Percentiles rank a stretch among this genome's conserved stretches.
phyloP scores from a whole-genome alignment of 2,888 invertebrate genomes.

The Hesperia comma region DNA sequence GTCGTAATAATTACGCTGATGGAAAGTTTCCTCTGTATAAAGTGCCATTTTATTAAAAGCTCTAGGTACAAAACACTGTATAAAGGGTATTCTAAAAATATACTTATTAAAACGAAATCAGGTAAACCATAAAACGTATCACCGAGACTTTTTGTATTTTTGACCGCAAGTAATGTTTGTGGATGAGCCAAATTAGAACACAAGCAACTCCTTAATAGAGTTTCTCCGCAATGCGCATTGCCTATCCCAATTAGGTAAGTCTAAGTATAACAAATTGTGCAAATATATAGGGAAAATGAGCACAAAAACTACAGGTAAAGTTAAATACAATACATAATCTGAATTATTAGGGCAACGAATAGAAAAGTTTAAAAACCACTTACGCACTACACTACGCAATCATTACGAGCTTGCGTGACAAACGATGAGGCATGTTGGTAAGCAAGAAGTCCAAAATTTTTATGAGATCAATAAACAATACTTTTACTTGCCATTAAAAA shows the following conservation, averaged over 20 bases:
- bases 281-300: background rate
- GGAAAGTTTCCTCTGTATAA: too few species aligned
- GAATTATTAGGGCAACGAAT: background rate
- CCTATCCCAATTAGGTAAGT: background rate
- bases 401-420: slow-evolving; percentile 4
- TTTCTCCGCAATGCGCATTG: background rate
- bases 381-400: background rate
- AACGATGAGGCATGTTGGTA: background rate
- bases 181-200: slow-evolving; percentile 1
- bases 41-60: too few species aligned
- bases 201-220: background rate
- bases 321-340: background rate
- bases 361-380: background rate
- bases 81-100: too few species aligned
- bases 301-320: background rate
- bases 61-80: too few species aligned
- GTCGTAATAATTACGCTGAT: too few species aligned
- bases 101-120: too few species aligned
- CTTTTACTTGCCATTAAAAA: background rate
- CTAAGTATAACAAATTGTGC: background rate
- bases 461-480: background rate
- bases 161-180: background rate
- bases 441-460: background rate
- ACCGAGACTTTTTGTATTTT: background rate
- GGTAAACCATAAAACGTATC: background rate